A percentile compares a stretch with the other conserved stretches of the same genome.
Conservation (phyloP, 2,797 vertebrate species). For the Diceros bicornis region DNA sequence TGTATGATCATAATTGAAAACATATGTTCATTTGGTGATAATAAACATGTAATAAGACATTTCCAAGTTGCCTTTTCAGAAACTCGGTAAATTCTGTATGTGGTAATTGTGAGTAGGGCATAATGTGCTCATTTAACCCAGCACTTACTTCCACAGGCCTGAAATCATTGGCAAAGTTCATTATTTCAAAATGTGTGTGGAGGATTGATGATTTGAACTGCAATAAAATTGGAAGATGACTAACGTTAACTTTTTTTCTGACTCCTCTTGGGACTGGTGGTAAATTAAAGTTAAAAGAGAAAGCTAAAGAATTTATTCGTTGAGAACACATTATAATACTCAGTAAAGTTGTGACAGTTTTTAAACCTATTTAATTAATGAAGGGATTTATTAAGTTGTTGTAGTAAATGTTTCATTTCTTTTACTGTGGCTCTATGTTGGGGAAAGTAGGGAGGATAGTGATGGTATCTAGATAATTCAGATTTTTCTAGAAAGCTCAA, state of each 20-base stretch:
- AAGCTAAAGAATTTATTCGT: background rate
- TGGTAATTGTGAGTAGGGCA: background rate
- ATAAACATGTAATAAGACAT: background rate
- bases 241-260: background rate
- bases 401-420: slow-evolving; percentile 22
- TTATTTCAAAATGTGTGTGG: background rate
- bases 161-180: background rate
- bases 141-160: background rate
- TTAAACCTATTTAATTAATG: slow-evolving; percentile 1
- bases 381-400: background rate
- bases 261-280: background rate
- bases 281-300: slow-evolving; percentile 26
- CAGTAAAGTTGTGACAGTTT: background rate
- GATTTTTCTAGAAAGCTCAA: background rate
- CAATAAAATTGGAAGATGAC: background rate
- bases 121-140: background rate
- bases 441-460: background rate
- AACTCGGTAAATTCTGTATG: background rate
- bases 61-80: background rate
- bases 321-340: background rate
- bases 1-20: background rate
- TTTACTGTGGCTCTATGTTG: background rate
- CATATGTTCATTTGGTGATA: background rate
- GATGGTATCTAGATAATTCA: background rate
- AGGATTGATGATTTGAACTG: background rate